Percentiles rank a stretch among this genome's conserved stretches.
These are phyloP conservation scores for Acrocephalus arundinaceus DNA, from an alignment of 2,113 vertebrate species.

Conservation along the genomic window DNA sequence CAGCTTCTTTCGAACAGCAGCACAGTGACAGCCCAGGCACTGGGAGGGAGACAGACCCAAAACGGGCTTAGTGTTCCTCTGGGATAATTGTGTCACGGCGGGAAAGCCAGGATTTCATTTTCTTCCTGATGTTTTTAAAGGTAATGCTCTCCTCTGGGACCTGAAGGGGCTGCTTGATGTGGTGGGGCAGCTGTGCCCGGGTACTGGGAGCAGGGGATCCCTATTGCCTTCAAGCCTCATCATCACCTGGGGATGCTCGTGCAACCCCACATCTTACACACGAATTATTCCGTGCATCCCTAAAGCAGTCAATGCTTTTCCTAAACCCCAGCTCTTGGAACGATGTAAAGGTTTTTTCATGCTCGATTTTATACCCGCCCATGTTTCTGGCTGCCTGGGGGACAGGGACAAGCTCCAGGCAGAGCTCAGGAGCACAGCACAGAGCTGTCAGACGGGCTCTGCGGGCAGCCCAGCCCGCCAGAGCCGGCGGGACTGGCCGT, in stretches of 20 bases:
- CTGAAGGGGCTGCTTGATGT: neutral
- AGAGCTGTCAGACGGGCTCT: neutral
- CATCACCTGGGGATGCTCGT: rapidly evolving
- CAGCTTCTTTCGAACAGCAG: neutral
- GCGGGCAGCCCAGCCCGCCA: neutral
- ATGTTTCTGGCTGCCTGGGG: neutral
- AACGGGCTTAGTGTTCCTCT: rapidly evolving
- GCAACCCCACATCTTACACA: rapidly evolving
- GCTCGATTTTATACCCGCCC: neutral
- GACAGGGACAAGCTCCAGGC: neutral
- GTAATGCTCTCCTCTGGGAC: neutral
- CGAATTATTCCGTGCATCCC: neutral
- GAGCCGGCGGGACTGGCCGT: rapidly evolving
- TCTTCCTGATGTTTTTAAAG: neutral
- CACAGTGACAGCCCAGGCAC: neutral
- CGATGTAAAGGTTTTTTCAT: rapidly evolving
- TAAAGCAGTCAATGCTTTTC: neutral
- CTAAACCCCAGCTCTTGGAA: neutral
- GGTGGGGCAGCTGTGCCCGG: neutral
- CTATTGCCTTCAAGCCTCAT: rapidly evolving
- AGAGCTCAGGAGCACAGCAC: neutral
- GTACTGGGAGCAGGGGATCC: neutral
- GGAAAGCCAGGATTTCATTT: neutral
- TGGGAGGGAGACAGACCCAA: too few species aligned
- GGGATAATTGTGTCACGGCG: rapidly evolving